A percentile compares a stretch with the other conserved stretches of the same genome.
These are phyloP conservation scores for Loripinus fragilis DNA, from an alignment of 2,888 invertebrate genomes.

Conservation along the genomic window DNA sequence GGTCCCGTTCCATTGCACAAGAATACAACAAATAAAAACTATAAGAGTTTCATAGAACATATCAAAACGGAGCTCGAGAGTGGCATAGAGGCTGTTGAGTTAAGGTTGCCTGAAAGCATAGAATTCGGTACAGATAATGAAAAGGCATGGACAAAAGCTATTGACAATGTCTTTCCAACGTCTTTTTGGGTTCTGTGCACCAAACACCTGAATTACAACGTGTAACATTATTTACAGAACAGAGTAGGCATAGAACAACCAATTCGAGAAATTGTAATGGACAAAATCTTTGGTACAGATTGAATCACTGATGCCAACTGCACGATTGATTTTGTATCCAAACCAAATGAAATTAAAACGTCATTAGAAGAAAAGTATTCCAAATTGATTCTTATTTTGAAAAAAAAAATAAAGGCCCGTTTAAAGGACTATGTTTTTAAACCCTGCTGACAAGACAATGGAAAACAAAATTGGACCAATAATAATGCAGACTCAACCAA, in stretches of 20 bases:
- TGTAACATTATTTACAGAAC: background rate
- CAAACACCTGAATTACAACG: slow-evolving; percentile 29
- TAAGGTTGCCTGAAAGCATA: slow-evolving; percentile 22
- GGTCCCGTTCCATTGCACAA: slow-evolving; percentile 37
- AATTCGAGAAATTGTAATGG: background rate
- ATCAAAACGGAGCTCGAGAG: slow-evolving; percentile 5
- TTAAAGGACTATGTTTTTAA: background rate
- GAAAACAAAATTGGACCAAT: background rate
- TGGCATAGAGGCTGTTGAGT: background rate
- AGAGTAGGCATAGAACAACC: background rate
- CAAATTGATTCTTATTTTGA: background rate
- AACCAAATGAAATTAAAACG: background rate
- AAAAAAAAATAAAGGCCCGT: background rate
- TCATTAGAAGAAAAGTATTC: background rate
- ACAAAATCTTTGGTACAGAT: background rate
- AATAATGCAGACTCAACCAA: background rate
- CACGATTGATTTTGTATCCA: background rate
- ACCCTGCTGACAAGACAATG: background rate
- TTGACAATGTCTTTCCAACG: slow-evolving; percentile 24
- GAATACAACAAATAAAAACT: slow-evolving; percentile 17
- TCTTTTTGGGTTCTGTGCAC: slow-evolving; percentile 15
- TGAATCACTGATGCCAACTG: background rate
- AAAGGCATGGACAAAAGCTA: slow-evolving; percentile 31
- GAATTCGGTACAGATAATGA: slow-evolving; percentile 36
- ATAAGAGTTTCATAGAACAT: slow-evolving; percentile 32